Evolutionary conservation across 2,888 invertebrate genomes (phyloP), one percentile per base, ranked within the genome.

Genomic region (Bedellia somnulentella): DNA sequence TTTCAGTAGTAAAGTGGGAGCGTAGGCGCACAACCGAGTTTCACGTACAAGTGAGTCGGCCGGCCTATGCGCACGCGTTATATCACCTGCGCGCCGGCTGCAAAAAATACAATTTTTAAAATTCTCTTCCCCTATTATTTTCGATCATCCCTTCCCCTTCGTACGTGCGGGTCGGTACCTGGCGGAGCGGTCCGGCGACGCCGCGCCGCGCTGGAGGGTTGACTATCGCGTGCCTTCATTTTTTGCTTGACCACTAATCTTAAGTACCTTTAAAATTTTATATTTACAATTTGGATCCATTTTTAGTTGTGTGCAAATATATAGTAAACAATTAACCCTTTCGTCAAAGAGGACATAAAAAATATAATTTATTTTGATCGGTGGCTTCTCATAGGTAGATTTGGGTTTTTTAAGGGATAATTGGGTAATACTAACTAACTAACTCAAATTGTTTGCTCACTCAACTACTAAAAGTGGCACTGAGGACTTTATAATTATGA

Each of bases 51-150:
- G 57, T 75, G 75, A 68, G 61, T 48, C 64, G 68, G 57, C 67
- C 61, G 67, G 63, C 71, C 68, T 62, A 56, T 61, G 71, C 68
- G 73, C 64, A 52, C 60, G 52, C 63, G 67, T 73, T 75, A 67
- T 75, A 75, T 75, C 75, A 73, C 73, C 75, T 73, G 73, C 70
- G 73, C 70, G 71, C 71, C 73, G 73, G 73, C 71, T 73, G 75
- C 73, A 73, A 73, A 75, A 75, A 75, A 73, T 63, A 68, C 66
- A 67, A 67, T 67, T 64, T 71, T 71, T 54, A 66, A 71, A 75
- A 68, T 70, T 70, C 68, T 71, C 73, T 71, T 73, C 73, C 75
- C 75, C 71, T 75, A 73, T 75, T 73, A 73, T 75, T 75, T 73
- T 71, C 61, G 70, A 68, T 64, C 75, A 75, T 73, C 73, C 75